Evolutionary conservation across 2,797 vertebrate genomes (phyloP).

Genomic region (Chromis chromis): DNA sequence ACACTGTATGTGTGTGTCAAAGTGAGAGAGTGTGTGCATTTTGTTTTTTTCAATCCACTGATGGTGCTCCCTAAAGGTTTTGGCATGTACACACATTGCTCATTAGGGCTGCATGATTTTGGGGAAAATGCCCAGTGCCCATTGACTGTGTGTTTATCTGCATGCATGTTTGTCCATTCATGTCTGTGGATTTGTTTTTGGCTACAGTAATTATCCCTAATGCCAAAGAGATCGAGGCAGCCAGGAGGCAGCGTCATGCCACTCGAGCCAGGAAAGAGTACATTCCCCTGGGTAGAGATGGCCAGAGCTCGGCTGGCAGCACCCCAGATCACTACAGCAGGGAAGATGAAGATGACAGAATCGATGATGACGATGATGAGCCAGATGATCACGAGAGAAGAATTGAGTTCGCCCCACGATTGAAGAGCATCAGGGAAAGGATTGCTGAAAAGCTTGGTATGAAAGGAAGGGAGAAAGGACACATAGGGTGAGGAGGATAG

Average conservation of each 20-base stretch:
- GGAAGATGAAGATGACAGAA: constrained; percentile 82
- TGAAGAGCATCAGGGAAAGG: constrained; percentile 87
- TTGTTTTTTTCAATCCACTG: background rate
- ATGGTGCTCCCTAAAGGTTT: background rate
- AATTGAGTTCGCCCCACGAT: constrained; percentile 88
- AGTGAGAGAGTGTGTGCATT: background rate
- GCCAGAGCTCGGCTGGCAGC: constrained; percentile 65
- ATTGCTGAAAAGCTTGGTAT: constrained; percentile 90
- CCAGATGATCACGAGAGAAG: constrained; percentile 86
- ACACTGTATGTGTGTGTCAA: background rate
- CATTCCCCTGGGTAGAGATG: constrained; percentile 84
- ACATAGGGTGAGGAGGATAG: background rate
- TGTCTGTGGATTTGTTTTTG: constrained; percentile 18
- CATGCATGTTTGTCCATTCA: background rate
- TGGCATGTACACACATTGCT: background rate
- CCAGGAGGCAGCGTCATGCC: constrained; percentile 83
- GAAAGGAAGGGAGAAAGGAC: background rate
- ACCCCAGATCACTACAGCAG: constrained; percentile 74
- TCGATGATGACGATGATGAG: constrained; percentile 84
- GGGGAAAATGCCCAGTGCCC: background rate
- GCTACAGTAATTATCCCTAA: constrained; percentile 85
- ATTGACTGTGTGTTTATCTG: background rate
- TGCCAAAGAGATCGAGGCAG: constrained; percentile 80
- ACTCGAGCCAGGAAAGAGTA: constrained; percentile 84
- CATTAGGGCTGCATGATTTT: background rate